Conservation (phyloP, 2,113 vertebrate genomes). For the Gymnarchus niloticus region DNA sequence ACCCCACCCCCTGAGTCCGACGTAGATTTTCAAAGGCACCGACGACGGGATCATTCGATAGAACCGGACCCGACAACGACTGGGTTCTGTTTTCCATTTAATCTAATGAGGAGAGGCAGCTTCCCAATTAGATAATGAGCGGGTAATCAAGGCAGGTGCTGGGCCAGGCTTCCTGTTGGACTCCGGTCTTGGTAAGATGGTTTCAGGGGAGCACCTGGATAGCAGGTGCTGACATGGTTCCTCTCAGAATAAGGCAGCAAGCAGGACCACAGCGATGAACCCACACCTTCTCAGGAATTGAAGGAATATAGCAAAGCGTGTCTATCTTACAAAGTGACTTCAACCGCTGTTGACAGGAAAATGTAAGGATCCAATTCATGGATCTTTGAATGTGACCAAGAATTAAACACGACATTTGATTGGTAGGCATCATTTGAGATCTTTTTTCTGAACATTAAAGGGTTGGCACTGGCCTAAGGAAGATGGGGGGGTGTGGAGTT, state of each 20-base stretch:
- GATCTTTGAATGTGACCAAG: background rate
- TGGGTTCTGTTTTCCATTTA: conserved; percentile 58
- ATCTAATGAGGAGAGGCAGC: conserved; percentile 26
- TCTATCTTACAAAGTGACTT: background rate
- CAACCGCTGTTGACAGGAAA: background rate
- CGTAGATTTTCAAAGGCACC: conserved; percentile 39
- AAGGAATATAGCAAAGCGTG: background rate
- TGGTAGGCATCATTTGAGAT: too few species aligned
- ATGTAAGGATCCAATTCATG: background rate
- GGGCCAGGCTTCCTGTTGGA: background rate
- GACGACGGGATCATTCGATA: conserved; percentile 33
- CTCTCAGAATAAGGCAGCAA: background rate
- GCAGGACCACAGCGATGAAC: background rate
- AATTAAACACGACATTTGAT: background rate
- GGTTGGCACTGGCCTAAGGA: too few species aligned
- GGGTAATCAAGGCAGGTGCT: conserved; percentile 35
- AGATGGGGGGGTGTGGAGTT: too few species aligned
- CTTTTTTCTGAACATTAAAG: too few species aligned
- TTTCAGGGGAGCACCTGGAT: background rate
- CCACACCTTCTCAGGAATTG: background rate
- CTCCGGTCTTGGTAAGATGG: background rate
- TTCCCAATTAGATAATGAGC: conserved; percentile 47
- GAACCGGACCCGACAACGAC: conserved; percentile 44
- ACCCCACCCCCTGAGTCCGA: conserved; percentile 28
- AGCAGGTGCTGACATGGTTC: background rate